Evolutionary conservation across 2,113 vertebrate genomes (phyloP), one percentile per base, ranked within the genome.

Genomic region (Otolemur garnettii): DNA sequence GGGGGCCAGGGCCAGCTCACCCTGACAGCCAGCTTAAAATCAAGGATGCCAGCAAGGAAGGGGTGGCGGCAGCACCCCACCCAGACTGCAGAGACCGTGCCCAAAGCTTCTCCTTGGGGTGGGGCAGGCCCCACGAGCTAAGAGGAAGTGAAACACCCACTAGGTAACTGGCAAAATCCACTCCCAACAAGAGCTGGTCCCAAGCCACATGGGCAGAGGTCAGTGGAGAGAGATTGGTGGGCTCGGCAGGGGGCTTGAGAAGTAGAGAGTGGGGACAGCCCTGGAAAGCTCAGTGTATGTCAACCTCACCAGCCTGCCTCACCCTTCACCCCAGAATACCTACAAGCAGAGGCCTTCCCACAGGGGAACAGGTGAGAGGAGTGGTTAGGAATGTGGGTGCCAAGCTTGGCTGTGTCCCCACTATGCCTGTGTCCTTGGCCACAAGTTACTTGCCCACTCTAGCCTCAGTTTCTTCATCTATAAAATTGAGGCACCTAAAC

Each of bases 1-100:
- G 5, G 60, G n/a, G 35, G 64, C 92, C 95, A 93, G 42, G 72
- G 45, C 55, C 94, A 91, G 81, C 71, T 84, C 92, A 93, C 72
- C 81, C 71, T 13, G 69, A 66, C 72, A 80, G 66, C 62, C 90
- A 75, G 94, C 74, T 35, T 22, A 35, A 60, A 71, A 75, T 22
- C 90, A 74, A 69, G 79, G 66, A 85, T 35, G 33, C 10, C 0
- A 5, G 30, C 42, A 21, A 19, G 42, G 28, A 45, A 21, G 62
- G 80, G n/a, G 88, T 0, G 5, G 62, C 3, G 7, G 18, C 15
- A 0, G 62, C 1, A 64, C 80, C 85, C 90, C 55, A 64, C 74
- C 82, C 92, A 62, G 86, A 13, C 71, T 5, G 9, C 30, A 75
- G 42, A 62, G 50, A 66, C 66, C 62, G 18, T 5, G 57, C 55